Evolutionary conservation across 2,888 invertebrate species (phyloP), one percentile per base, ranked within the genome.

Genomic region (Chymomyza caudatula): DNA sequence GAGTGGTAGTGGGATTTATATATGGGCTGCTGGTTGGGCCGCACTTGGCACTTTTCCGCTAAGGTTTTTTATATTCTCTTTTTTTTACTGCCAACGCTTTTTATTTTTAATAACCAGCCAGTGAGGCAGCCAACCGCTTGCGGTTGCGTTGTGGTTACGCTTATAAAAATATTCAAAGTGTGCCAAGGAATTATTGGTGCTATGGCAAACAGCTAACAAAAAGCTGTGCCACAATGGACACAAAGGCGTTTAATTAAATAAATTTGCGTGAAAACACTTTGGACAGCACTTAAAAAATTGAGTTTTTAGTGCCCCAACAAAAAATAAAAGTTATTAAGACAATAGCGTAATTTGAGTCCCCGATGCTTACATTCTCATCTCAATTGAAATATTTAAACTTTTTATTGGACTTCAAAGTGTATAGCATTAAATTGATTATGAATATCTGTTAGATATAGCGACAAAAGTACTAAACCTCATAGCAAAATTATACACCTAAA

Each of bases 91-190:
- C 44, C 44, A 47, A 47, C 15, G 22, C 44, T 58, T 70, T 67
- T 69, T 67, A 69, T 80, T 84, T 85, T 84, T 80, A 74, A 85
- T 85, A 80, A 83, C 86, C 79, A 77, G 75, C 51, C 17, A 20
- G 19, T 13, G 19, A 65, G 51, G 47, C 76, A 68, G 44, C 63
- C 60, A 77, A 65, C 67, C 77, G 69, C 71, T 69, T 73, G 73
- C 69, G 84, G 81, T 69, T 64, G 65, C 67, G 19, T 20, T 74
- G 77, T 63, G 83, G 79, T 65, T 67, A 67, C 53, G 53, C 23
- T 53, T n/a, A 53, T 37, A 51, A 51, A 51, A 74, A 79, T 71
- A 55, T 71, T 56, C 44, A 54, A 65, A 52, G 52, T 42, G 66
- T 64, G 49, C 42, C 44, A 68, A 42, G 53, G 55, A 69, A 75